Base-by-base conservation (phyloP, 37 sponge, comb jelly and placozoan species). In the Halisarca cf. caerulea region DNA sequence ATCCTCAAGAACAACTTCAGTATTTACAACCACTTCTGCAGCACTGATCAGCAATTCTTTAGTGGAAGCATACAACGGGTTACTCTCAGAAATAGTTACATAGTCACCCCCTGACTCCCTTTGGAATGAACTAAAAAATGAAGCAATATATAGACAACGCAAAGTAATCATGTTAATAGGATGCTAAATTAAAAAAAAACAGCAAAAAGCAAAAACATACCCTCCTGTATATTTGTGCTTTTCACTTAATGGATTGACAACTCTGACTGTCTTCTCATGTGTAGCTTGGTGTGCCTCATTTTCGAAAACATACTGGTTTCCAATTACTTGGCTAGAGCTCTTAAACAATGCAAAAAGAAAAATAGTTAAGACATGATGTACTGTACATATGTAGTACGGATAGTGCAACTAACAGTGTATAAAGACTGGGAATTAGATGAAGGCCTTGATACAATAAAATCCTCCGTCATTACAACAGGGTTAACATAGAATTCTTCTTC, bases 401-500 rank as follows among this genome's bases (percentile, higher is more conserved):
- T n/a, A n/a, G n/a, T n/a, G n/a, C n/a, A n/a, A n/a, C n/a, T n/a
- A n/a, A n/a, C n/a, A n/a, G n/a, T n/a, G n/a, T n/a, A n/a, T n/a
- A n/a, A n/a, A n/a, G n/a, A n/a, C n/a, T n/a, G n/a, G n/a, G n/a
- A n/a, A n/a, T n/a, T n/a, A n/a, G n/a, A n/a, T n/a, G n/a, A n/a
- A n/a, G n/a, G n/a, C n/a, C n/a, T n/a, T n/a, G n/a, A n/a, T n/a
- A n/a, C n/a, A n/a, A n/a, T n/a, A n/a, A n/a, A n/a, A n/a, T n/a
- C n/a, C n/a, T n/a, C n/a, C n/a, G n/a, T n/a, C n/a, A n/a, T n/a
- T n/a, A n/a, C n/a, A n/a, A n/a, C 36, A 2, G 77, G 77, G 25
- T 74, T 74, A 4, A 15, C 43, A 74, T 74, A 74, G 42, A 74
- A 74, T 6, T 40, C 77, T 74, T 74, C 77, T 8, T 74, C 77